phyloP scores from a whole-genome alignment of 2,113 vertebrate species.

The Tretioscincus oriximinensis region DNA sequence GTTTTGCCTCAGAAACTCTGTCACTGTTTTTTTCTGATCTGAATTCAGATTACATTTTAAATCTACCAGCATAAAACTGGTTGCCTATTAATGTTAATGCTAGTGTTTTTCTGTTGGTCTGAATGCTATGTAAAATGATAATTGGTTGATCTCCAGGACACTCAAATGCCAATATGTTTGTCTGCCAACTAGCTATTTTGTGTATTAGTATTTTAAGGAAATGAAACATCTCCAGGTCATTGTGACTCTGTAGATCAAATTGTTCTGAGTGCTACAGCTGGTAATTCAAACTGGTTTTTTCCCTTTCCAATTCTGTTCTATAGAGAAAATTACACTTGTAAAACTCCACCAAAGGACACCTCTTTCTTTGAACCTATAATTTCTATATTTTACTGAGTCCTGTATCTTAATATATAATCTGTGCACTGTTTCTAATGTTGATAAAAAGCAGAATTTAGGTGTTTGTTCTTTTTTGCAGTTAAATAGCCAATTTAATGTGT shows the following conservation, averaged over 20 bases:
- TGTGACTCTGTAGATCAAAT: background rate
- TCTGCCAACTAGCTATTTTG: constrained; percentile 18
- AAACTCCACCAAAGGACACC: constrained; percentile 9
- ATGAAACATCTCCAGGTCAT: constrained; percentile 14
- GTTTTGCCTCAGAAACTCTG: background rate
- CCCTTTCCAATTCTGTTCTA: background rate
- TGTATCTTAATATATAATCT: background rate
- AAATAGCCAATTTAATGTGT: background rate
- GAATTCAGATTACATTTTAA: constrained; percentile 9
- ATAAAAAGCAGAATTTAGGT: background rate
- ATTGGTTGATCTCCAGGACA: constrained; percentile 26
- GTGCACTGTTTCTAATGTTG: background rate
- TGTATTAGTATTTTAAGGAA: constrained; percentile 22
- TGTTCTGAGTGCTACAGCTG: constrained; percentile 30
- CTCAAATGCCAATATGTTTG: constrained; percentile 12
- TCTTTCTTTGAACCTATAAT: background rate
- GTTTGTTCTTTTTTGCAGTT: background rate
- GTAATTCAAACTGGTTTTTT: background rate
- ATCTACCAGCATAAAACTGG: constrained; percentile 19
- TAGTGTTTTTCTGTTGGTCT: background rate
- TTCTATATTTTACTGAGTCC: background rate
- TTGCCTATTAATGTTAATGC: constrained; percentile 13
- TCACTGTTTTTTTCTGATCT: background rate
- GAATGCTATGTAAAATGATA: constrained; percentile 13
- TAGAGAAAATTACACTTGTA: background rate